Percentiles rank a stretch among this genome's conserved stretches.
Evolutionary conservation across 2,113 vertebrate species (phyloP).

Genomic region (Gymnogyps californianus): DNA sequence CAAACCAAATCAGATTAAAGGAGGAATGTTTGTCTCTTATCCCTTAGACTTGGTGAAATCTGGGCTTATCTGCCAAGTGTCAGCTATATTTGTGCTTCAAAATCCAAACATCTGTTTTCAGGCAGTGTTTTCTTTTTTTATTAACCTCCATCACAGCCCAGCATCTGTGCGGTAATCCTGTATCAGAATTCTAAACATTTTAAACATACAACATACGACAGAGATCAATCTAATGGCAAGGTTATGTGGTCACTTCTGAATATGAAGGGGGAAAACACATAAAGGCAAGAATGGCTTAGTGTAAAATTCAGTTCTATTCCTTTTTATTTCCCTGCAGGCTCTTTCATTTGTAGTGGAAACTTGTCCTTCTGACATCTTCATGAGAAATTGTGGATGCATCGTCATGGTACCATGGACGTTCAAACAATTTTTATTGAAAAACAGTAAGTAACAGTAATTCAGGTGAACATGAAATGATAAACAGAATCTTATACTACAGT

Average conservation of each 20-base stretch:
- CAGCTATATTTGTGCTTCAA: constrained; percentile 34
- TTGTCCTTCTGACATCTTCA: not conserved
- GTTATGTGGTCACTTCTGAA: not conserved
- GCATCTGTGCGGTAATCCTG: constrained; percentile 16
- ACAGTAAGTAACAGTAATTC: not conserved
- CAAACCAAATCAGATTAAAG: constrained; percentile 64
- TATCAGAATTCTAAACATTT: not conserved
- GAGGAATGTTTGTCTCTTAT: constrained; percentile 29
- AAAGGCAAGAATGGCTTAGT: not conserved
- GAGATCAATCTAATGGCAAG: not conserved
- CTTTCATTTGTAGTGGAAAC: not conserved
- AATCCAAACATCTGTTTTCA: constrained; percentile 49
- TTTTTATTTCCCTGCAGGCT: not conserved
- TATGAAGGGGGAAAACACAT: not conserved
- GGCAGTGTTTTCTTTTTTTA: constrained; percentile 24
- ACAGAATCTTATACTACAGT: not conserved
- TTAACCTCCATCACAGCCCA: constrained; percentile 14
- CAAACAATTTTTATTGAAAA: not conserved
- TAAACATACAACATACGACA: not conserved
- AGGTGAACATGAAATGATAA: not conserved
- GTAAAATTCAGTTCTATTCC: not conserved
- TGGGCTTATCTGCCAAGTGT: constrained; percentile 37
- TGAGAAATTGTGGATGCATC: not conserved
- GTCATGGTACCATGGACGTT: not conserved
- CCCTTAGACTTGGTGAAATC: constrained; percentile 43